Percentiles rank a stretch among this genome's conserved stretches.
phyloP scores from a whole-genome alignment of 1,140 invertebrate species.

The Cotesia glomerata region DNA sequence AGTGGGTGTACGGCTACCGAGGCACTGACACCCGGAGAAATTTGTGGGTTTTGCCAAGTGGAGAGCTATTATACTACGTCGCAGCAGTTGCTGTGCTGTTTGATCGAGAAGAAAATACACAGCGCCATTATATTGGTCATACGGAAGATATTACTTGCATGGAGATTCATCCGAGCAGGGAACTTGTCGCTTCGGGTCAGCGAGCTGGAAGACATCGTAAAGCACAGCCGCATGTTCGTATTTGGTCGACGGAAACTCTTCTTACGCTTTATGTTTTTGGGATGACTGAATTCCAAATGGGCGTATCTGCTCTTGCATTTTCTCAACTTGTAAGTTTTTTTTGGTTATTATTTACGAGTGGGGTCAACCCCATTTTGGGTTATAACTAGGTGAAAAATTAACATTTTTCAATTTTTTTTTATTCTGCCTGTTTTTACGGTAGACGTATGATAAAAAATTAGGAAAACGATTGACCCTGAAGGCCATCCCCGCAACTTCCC shows the following conservation, averaged over 20 bases:
- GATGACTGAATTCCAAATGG: constrained; percentile 89
- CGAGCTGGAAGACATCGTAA: constrained; percentile 79
- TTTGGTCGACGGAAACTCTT: constrained; percentile 92
- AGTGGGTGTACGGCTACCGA: constrained; percentile 96
- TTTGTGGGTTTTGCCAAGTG: constrained; percentile 88
- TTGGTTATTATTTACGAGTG: neutral
- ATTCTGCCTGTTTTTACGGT: neutral
- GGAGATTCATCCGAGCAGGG: constrained; percentile 85
- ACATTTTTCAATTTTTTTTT: neutral
- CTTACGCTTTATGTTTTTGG: constrained; percentile 91
- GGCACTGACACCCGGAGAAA: constrained; percentile 87
- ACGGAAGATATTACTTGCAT: constrained; percentile 85
- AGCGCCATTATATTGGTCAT: constrained; percentile 92
- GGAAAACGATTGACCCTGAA: too few relatives aligned
- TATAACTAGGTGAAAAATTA: neutral
- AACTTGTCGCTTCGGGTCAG: constrained; percentile 91
- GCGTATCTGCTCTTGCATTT: constrained; percentile 88
- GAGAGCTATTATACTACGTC: constrained; percentile 91
- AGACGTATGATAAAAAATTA: too few relatives aligned
- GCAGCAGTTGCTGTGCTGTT: constrained; percentile 91
- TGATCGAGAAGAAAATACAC: constrained; percentile 86
- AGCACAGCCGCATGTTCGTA: constrained; percentile 89
- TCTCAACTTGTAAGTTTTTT: constrained; percentile 75
- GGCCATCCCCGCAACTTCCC: too few relatives aligned
- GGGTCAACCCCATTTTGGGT: too few relatives aligned